Evolutionary conservation across 2,113 vertebrate species (phyloP), one percentile per base, ranked within the genome.

Genomic region (Phrynosoma platyrhinos): DNA sequence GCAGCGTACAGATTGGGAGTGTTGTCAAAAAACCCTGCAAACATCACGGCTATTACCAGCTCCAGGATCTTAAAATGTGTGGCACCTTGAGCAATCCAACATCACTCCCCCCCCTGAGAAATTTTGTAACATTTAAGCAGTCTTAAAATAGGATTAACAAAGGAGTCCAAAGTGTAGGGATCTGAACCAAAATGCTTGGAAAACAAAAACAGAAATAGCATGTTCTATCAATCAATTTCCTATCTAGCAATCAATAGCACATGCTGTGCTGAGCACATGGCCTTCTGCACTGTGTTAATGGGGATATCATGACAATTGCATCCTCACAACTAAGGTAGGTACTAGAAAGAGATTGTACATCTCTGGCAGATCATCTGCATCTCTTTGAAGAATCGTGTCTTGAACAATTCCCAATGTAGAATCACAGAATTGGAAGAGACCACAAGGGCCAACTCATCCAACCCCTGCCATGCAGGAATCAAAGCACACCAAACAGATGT

Each of bases 151-250:
- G 69, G 27, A 32, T 83, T 5, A 47, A 64, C 36, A 85, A 16
- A 62, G 9, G 53, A 32, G 36, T 27, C 25, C 58, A 77, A 76
- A 64, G 30, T 18, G 12, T 5, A 20, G 62, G 16, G 30, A 1
- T n/a, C 71, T 82, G 86, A 68, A 53, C 23, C 58, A 36, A 88
- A 88, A 77, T 66, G 21, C 58, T 66, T 18, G 62, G 52, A 83
- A 66, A 88, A 14, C 30, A 82, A 87, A 87, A 82, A 74, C 42
- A 82, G 58, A 64, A 82, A 75, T 75, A 66, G 40, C 79, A 36
- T n/a, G 47, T 68, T 68, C 75, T 68, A 9, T 42, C 58, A 52
- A 68, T 25, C 52, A 12, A 36, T 71, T 40, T 30, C 23, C 40
- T 68, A 9, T 68, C 58, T 20, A 36, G n/a, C 72, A 83, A 68